Evolutionary conservation across 2,113 vertebrate species (phyloP).

Genomic region (Dromiciops gliroides): DNA sequence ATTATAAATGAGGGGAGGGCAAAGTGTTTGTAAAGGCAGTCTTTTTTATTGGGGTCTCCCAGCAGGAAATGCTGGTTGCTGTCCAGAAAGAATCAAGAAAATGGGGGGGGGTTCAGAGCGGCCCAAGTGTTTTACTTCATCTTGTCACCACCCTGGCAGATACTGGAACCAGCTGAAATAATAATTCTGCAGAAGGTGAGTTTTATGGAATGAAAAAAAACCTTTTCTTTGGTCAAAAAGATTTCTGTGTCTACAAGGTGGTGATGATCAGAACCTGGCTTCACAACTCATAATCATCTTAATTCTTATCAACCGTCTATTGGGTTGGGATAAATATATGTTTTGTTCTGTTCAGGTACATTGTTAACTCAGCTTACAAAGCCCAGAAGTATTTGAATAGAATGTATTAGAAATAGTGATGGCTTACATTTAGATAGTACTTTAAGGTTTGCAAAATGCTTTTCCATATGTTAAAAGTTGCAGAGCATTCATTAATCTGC

Average conservation of each 20-base stretch:
- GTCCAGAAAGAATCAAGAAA: slow-evolving; percentile 65
- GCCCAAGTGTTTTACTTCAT: slow-evolving; percentile 47
- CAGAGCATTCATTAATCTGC: neutral
- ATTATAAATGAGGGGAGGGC: slow-evolving; percentile 74
- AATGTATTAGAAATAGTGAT: slow-evolving; percentile 5
- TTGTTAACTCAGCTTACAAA: neutral
- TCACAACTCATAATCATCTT: slow-evolving; percentile 9
- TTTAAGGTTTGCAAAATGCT: neutral
- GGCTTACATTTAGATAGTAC: neutral
- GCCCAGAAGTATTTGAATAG: neutral
- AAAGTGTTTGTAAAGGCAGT: slow-evolving; percentile 66
- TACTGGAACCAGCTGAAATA: neutral
- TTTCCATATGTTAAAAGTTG: neutral
- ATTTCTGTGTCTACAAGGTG: slow-evolving; percentile 12
- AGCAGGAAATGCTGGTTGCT: slow-evolving; percentile 64
- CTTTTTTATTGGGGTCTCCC: slow-evolving; percentile 65
- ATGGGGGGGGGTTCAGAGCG: slow-evolving; percentile 58
- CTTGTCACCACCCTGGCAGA: slow-evolving; percentile 29
- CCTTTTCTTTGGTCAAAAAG: slow-evolving; percentile 40
- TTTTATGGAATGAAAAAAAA: slow-evolving; percentile 7
- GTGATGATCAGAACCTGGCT: slow-evolving; percentile 13
- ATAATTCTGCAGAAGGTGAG: neutral
- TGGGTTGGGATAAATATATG: neutral
- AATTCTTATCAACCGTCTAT: slow-evolving; percentile 23
- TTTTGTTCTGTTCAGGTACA: neutral